Conservation (phyloP, 2,113 vertebrate genomes). For the Oreochromis tanganicae region DNA sequence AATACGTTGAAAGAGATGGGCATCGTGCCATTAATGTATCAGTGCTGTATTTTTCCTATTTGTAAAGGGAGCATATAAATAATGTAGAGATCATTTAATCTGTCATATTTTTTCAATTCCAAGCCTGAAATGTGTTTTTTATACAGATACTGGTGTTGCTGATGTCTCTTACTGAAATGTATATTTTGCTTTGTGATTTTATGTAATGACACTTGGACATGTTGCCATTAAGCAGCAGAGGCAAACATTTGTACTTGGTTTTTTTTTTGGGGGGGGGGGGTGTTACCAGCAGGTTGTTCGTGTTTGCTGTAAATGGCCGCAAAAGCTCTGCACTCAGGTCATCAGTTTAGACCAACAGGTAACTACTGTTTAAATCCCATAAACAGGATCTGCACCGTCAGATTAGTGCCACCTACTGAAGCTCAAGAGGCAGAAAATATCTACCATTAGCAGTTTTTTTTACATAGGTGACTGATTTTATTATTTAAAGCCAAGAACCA, state of each 20-base stretch:
- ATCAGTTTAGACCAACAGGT: conserved; percentile 16
- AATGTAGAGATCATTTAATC: conserved; percentile 22
- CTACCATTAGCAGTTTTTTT: neutral
- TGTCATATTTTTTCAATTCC: conserved; percentile 34
- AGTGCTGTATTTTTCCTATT: neutral
- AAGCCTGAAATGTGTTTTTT: conserved; percentile 53
- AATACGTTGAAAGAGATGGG: conserved; percentile 4
- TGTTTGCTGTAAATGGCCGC: neutral
- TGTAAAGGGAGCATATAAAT: conserved; percentile 25
- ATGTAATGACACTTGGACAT: conserved; percentile 16
- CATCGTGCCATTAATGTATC: conserved; percentile 22
- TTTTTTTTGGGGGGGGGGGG: neutral
- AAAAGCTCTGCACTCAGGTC: conserved; percentile 3
- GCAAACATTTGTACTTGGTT: neutral
- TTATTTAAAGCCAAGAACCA: neutral
- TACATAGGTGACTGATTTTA: neutral
- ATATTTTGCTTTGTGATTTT: conserved; percentile 10
- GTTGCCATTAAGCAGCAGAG: neutral
- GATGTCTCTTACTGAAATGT: neutral
- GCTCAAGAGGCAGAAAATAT: neutral
- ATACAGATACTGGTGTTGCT: conserved; percentile 20
- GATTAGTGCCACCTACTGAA: fast-evolving
- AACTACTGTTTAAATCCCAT: neutral
- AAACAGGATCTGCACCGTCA: neutral
- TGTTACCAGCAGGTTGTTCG: neutral